Conservation (phyloP, 2,797 vertebrate genomes). For the Scleropages formosus region DNA sequence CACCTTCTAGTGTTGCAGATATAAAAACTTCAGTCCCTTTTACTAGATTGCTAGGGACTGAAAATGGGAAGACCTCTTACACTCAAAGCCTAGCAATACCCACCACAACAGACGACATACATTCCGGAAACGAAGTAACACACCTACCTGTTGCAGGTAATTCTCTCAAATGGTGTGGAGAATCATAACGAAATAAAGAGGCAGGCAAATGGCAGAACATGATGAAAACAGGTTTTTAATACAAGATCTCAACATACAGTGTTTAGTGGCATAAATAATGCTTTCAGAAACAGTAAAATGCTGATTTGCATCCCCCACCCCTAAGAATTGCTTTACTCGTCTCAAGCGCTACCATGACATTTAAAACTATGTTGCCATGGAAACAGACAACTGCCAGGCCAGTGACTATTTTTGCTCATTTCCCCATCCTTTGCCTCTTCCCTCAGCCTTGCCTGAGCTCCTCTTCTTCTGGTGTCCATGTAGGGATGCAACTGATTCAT, state of each 20-base stretch:
- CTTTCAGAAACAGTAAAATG: constrained; percentile 29
- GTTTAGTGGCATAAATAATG: constrained; percentile 60
- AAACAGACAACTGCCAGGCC: constrained; percentile 51
- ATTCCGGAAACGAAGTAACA: background rate
- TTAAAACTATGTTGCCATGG: constrained; percentile 53
- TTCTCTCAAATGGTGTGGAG: background rate
- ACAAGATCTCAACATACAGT: constrained; percentile 66
- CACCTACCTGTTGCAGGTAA: background rate
- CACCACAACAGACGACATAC: background rate
- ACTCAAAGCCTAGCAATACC: background rate
- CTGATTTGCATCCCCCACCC: background rate
- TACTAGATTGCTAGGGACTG: too few relatives aligned
- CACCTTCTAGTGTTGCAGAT: constrained; percentile 7
- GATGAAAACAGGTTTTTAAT: constrained; percentile 69
- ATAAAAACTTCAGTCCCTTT: too few relatives aligned
- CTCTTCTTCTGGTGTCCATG: background rate
- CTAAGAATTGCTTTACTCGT: constrained; percentile 13
- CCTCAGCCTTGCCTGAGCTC: background rate
- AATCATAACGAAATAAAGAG: constrained; percentile 32
- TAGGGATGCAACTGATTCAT: background rate
- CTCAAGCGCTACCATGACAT: constrained; percentile 7
- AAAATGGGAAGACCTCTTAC: constrained; percentile 2
- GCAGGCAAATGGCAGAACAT: constrained; percentile 61
- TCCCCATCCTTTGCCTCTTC: constrained; percentile 11
- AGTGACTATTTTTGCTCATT: background rate